Base-by-base conservation (phyloP, 2,113 vertebrate species). In the Noctilio leporinus region DNA sequence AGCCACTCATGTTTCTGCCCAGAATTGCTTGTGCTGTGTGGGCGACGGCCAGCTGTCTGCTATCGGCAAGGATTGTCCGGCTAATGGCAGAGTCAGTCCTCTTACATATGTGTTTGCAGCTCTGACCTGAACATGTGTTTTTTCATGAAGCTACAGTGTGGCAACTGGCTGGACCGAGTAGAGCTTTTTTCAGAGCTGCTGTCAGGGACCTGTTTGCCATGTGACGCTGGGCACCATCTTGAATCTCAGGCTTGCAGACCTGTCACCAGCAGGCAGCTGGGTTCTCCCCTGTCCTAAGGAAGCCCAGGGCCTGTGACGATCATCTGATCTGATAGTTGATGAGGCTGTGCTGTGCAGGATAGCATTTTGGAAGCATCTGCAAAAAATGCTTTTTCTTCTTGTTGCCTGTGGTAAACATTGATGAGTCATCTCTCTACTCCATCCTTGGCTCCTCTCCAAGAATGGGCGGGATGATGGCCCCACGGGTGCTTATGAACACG, bases 71-170 rank as follows among this genome's bases (percentile, higher is more conserved):
- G 72, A 9, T 3, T 7, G 2, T 28, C 24, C 26, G 3, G 24
- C 55, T 26, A 38, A 11, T 55, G 1, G 24, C 30, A 20, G 16
- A 19, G 2, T 88, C 40, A 22, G 2, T 57, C 7, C 73, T 6
- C 17, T 6, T 2, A 4, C 16, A 38, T 19, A 1, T 2, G 35
- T 30, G 64, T 83, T 35, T n/a, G 0, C 28, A 6, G 0, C 40
- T 43, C 24, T 15, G 11, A 6, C 35, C 47, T 35, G 33, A 30
- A 7, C 3, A 28, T 16, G 6, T 38, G 16, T 33, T 2, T n/a
- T 65, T 22, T 49, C 12, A 2, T n/a, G 45, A 72, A 45, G 43
- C 38, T 15, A 10, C 35, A 7, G 2, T 12, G 33, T 11, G 80
- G 62, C 77, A 14, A 1, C 11, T 20, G 43, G 51, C 30, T 33